Conservation (phyloP, 2,888 invertebrate species). For the Crematogaster levior region DNA sequence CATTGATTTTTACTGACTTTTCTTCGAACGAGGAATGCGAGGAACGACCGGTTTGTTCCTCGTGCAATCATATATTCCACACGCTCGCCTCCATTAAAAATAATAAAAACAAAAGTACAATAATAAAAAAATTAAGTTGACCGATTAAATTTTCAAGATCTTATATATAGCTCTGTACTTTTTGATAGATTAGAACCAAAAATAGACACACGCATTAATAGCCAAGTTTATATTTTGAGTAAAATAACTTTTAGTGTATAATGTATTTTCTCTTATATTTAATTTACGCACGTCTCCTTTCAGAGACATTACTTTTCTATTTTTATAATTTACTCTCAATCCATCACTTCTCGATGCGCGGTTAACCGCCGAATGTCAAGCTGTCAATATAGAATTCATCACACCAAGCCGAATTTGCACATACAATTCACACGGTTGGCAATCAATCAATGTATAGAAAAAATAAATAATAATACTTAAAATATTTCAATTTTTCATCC, state of each 20-base stretch:
- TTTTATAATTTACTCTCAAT: constrained; percentile 49
- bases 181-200: neutral
- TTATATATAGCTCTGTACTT: neutral
- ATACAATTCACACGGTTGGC: constrained; percentile 35
- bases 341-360: constrained; percentile 36
- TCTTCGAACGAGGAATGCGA: constrained; percentile 42
- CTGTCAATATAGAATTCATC: constrained; percentile 49
- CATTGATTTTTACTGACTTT: constrained; percentile 53
- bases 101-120: constrained; percentile 19
- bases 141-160: constrained; percentile 22
- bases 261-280: neutral
- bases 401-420: constrained; percentile 40
- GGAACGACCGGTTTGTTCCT: constrained; percentile 36
- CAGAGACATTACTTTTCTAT: neutral
- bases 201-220: neutral
- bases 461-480: constrained; percentile 40
- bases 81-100: neutral
- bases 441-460: constrained; percentile 44
- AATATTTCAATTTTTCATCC: constrained; percentile 17
- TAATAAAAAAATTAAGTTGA: constrained; percentile 38
- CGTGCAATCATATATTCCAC: constrained; percentile 42
- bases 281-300: neutral
- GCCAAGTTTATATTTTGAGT: neutral
- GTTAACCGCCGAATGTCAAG: constrained; percentile 49
- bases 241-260: neutral